Conservation (phyloP, 2,888 invertebrate genomes). For the Meghimatium bilineatum region DNA sequence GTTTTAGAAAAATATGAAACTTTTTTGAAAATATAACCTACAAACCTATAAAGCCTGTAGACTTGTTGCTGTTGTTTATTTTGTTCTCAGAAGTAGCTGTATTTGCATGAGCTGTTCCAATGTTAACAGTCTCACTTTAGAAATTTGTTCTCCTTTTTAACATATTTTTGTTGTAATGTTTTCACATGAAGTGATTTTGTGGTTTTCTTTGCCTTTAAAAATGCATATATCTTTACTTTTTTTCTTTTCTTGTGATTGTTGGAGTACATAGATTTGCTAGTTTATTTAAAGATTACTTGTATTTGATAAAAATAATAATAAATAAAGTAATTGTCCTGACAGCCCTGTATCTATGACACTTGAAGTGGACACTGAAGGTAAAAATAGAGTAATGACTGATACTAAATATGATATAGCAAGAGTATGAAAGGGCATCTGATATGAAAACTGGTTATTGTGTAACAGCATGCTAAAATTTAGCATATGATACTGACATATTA, state of each 20-base stretch:
- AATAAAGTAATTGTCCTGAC: too few relatives aligned
- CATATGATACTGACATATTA: too few relatives aligned
- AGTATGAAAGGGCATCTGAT: too few relatives aligned
- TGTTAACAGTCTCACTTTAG: not conserved
- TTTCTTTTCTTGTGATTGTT: not conserved
- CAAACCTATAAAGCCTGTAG: not conserved
- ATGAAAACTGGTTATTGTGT: too few relatives aligned
- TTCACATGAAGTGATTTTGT: not conserved
- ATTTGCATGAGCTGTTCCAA: not conserved
- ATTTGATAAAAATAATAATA: too few relatives aligned
- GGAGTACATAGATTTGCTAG: not conserved
- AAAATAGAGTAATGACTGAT: too few relatives aligned
- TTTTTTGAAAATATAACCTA: not conserved
- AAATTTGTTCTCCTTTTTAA: not conserved
- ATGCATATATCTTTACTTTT: not conserved
- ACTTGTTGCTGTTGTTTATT: not conserved
- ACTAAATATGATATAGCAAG: too few relatives aligned
- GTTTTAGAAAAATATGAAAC: not conserved
- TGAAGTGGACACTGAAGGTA: too few relatives aligned
- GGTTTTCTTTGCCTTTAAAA: not conserved
- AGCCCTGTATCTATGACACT: too few relatives aligned
- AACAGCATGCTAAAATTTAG: too few relatives aligned
- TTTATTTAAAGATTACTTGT: too few relatives aligned
- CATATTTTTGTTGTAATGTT: not conserved
- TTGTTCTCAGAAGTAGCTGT: not conserved